Percentiles rank a stretch among this genome's conserved stretches.
Conservation (phyloP, 2,888 invertebrate species). For the Dyspetes luteomarginatus region DNA sequence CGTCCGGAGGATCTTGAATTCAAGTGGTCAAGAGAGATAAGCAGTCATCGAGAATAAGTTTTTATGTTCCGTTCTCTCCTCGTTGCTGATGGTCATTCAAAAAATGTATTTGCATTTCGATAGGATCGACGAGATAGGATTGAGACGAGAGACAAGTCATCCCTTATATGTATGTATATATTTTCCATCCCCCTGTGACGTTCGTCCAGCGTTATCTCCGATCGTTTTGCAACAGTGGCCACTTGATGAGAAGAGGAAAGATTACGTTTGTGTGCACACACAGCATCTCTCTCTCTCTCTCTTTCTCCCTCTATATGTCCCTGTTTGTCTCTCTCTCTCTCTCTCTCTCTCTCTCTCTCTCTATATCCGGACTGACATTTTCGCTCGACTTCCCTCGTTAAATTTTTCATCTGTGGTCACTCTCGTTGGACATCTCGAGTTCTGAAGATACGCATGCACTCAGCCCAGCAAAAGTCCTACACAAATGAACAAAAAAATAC, state of each 20-base stretch:
- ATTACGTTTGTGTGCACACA: slow-evolving; percentile 59
- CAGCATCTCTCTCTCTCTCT: slow-evolving; percentile 69
- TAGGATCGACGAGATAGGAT: slow-evolving; percentile 81
- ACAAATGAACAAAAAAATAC: neutral
- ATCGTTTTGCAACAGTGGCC: slow-evolving; percentile 60
- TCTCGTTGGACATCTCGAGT: slow-evolving; percentile 44
- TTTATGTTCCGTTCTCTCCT: slow-evolving; percentile 66
- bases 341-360: slow-evolving; percentile 65
- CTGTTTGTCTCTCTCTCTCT: slow-evolving; percentile 58
- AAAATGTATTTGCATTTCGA: slow-evolving; percentile 78
- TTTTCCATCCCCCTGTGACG: slow-evolving; percentile 61
- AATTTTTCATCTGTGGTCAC: slow-evolving; percentile 65
- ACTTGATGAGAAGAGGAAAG: slow-evolving; percentile 58
- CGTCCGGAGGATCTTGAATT: slow-evolving; percentile 77
- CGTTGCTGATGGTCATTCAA: slow-evolving; percentile 77
- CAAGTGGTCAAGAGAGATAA: slow-evolving; percentile 70
- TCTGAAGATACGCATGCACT: slow-evolving; percentile 20
- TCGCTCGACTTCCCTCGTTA: slow-evolving; percentile 64
- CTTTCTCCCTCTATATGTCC: slow-evolving; percentile 68
- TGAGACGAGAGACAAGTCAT: slow-evolving; percentile 72
- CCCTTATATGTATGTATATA: slow-evolving; percentile 58
- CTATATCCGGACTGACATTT: slow-evolving; percentile 74
- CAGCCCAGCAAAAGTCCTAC: neutral
- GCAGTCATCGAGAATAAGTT: slow-evolving; percentile 73
- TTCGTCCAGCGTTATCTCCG: slow-evolving; percentile 55